Percentiles rank a stretch among this genome's conserved stretches.
Conservation (phyloP, 2,113 vertebrate species). For the Suncus etruscus region DNA sequence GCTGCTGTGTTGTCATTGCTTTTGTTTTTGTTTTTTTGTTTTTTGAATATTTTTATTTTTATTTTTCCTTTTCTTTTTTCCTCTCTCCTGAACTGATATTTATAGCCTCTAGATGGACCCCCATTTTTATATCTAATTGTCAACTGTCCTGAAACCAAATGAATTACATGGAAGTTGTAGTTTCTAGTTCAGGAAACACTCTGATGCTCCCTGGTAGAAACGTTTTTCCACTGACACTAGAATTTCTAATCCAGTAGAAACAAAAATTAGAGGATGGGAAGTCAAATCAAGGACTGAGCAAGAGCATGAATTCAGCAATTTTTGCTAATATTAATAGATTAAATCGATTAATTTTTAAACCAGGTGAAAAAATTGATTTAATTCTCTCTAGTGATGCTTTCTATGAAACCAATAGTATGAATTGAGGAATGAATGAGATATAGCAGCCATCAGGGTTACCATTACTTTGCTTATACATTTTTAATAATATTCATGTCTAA, state of each 20-base stretch:
- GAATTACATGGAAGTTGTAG: background rate
- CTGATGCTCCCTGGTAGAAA: background rate
- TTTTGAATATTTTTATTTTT: too few species aligned
- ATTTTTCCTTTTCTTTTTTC: too few species aligned
- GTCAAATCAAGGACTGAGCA: background rate
- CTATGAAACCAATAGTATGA: background rate
- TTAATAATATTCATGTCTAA: background rate
- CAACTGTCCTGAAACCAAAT: background rate
- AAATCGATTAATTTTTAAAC: background rate
- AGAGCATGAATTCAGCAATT: background rate
- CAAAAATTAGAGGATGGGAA: background rate
- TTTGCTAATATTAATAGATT: background rate
- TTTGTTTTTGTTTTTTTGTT: too few species aligned
- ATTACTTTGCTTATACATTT: background rate
- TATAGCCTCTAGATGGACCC: too few species aligned
- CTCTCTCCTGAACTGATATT: too few species aligned
- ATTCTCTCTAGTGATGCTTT: background rate
- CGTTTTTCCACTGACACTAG: background rate
- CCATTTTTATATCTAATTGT: background rate
- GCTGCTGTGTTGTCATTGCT: too few species aligned
- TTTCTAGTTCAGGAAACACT: background rate
- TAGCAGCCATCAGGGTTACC: background rate
- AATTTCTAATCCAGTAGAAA: background rate
- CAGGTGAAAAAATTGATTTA: background rate
- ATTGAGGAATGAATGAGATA: background rate